Evolutionary conservation across 1,140 invertebrate genomes (phyloP).

Genomic region (Choristoneura fumiferana): DNA sequence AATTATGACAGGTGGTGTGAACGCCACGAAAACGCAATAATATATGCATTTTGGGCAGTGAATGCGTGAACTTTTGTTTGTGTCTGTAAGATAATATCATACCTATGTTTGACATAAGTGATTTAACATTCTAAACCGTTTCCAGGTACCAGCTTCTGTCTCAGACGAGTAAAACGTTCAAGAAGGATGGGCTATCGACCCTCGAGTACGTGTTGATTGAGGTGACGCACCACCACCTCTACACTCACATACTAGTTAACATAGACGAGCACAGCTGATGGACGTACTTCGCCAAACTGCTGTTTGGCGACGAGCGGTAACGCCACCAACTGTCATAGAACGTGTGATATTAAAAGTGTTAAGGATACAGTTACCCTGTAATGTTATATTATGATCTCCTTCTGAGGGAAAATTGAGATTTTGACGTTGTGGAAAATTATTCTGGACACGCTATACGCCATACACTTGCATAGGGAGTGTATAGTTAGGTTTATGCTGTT

Average conservation of each 20-base stretch:
- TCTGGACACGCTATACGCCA: too few relatives aligned
- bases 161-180: constrained; percentile 89
- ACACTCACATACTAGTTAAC: constrained; percentile 88
- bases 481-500: too few relatives aligned
- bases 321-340: constrained; percentile 11
- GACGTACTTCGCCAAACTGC: constrained; percentile 73
- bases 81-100: too few relatives aligned
- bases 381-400: neutral
- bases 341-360: constrained; percentile 16
- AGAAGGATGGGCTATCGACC: constrained; percentile 91
- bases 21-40: too few relatives aligned
- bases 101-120: too few relatives aligned
- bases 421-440: too few relatives aligned
- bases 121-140: constrained; percentile 25
- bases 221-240: constrained; percentile 84
- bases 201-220: constrained; percentile 89
- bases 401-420: too few relatives aligned
- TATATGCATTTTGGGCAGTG: too few relatives aligned
- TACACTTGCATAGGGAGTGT: too few relatives aligned
- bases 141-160: constrained; percentile 90
- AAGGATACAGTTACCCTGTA: constrained; percentile 4
- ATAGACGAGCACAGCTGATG: constrained; percentile 79
- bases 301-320: constrained; percentile 75
- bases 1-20: too few relatives aligned
- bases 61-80: too few relatives aligned